Evolutionary conservation across 2,888 invertebrate genomes (phyloP).

Genomic region (Lordiphosa andalusiaca): DNA sequence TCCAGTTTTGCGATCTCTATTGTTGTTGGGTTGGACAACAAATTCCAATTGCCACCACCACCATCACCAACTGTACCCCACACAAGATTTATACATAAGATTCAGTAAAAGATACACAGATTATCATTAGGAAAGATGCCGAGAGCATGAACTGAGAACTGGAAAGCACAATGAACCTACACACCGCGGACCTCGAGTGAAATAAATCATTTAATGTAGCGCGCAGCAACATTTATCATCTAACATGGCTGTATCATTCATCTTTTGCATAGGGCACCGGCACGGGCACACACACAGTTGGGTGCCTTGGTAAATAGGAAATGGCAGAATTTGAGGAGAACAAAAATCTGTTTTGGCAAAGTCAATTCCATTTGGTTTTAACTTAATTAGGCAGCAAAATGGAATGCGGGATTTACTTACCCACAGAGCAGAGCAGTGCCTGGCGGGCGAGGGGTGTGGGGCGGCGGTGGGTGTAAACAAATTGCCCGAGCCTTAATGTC

Average conservation of each 20-base stretch:
- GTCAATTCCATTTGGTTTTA: conserved; percentile 22
- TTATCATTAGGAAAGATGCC: conserved; percentile 28
- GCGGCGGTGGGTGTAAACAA: conserved; percentile 44
- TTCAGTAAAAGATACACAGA: conserved; percentile 24
- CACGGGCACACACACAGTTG: conserved; percentile 47
- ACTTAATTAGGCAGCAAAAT: conserved; percentile 33
- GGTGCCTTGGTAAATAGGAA: conserved; percentile 51
- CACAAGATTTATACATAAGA: conserved; percentile 8
- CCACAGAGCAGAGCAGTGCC: conserved; percentile 28
- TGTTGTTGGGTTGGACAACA: conserved; percentile 10
- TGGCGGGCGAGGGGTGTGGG: conserved; percentile 7
- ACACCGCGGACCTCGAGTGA: conserved; percentile 27
- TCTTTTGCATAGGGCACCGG: conserved; percentile 46
- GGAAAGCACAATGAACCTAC: conserved; percentile 58
- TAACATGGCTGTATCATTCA: conserved; percentile 67
- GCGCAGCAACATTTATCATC: conserved; percentile 66
- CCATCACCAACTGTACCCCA: conserved; percentile 9
- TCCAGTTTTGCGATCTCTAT: conserved; percentile 20
- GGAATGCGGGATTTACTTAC: conserved; percentile 45
- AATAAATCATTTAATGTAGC: conserved; percentile 74
- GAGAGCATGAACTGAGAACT: conserved; percentile 17
- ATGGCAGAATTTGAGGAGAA: conserved; percentile 16
- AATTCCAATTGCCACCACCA: conserved; percentile 1
- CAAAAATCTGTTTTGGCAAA: conserved; percentile 16
- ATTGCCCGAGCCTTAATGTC: conserved; percentile 53